Conservation (phyloP, 2,113 vertebrate genomes). For the Antennarius striatus region DNA sequence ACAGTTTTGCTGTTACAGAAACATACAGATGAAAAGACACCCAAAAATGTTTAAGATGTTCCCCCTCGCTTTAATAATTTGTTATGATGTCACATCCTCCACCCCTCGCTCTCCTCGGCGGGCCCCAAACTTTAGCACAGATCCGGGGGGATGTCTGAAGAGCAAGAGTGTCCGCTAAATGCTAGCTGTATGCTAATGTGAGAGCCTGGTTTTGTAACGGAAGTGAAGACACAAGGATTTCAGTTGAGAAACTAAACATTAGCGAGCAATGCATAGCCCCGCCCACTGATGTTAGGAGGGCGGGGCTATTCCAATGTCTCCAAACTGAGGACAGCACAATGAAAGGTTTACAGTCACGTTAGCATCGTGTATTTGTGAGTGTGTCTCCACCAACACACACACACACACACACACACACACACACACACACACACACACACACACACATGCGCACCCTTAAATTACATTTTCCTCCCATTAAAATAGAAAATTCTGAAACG, state of each 20-base stretch:
- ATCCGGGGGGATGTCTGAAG: too few relatives aligned
- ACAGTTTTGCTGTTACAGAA: conserved; percentile 4
- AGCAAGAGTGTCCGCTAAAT: too few relatives aligned
- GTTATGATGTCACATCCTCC: too few relatives aligned
- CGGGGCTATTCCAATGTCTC: neutral
- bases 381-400: conserved; percentile 2
- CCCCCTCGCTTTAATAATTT: too few relatives aligned
- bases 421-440: neutral
- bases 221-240: conserved; percentile 9
- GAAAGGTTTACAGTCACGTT: neutral
- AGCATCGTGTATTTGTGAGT: neutral
- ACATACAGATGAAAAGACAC: neutral
- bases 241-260: neutral
- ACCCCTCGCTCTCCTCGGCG: too few relatives aligned
- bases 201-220: neutral
- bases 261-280: too few relatives aligned
- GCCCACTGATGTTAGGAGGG: too few relatives aligned
- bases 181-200: conserved; percentile 18
- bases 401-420: neutral
- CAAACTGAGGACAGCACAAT: conserved; percentile 3
- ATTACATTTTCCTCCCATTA: too few relatives aligned
- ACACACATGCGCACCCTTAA: neutral
- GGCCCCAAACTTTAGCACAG: too few relatives aligned
- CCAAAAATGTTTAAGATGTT: too few relatives aligned
- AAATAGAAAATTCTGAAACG: too few relatives aligned